These are phyloP conservation scores for Conchocele bisecta DNA, from an alignment of 2,888 invertebrate genomes.

Conservation along the genomic window DNA sequence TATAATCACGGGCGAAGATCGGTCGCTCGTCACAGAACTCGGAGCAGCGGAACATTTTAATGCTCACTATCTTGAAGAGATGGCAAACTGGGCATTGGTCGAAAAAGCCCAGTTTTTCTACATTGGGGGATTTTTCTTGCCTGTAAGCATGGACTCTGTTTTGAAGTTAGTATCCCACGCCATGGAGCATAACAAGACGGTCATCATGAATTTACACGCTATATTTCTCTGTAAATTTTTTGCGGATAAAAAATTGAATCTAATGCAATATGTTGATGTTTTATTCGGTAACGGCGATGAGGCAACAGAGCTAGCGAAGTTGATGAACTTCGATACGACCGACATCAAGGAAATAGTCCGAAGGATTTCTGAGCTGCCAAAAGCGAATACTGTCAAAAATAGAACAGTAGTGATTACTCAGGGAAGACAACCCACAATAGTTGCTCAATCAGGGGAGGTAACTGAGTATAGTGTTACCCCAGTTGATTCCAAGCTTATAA, in stretches of 20 bases:
- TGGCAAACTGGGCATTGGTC: slow-evolving; percentile 89
- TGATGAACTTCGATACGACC: slow-evolving; percentile 83
- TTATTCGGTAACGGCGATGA: slow-evolving; percentile 97
- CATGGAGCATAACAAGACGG: slow-evolving; percentile 88
- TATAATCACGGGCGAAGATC: slow-evolving; percentile 90
- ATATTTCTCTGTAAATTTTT: slow-evolving; percentile 95
- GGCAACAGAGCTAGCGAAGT: slow-evolving; percentile 78
- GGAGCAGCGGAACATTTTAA: slow-evolving; percentile 97
- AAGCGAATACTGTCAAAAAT: slow-evolving; percentile 88
- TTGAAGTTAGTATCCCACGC: slow-evolving; percentile 92
- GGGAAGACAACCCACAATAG: slow-evolving; percentile 91
- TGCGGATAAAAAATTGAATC: slow-evolving; percentile 90
- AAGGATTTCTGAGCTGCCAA: slow-evolving; percentile 89
- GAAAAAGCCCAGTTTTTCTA: slow-evolving; percentile 92
- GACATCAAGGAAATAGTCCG: slow-evolving; percentile 92
- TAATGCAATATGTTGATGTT: slow-evolving; percentile 95
- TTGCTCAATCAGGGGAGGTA: slow-evolving; percentile 84
- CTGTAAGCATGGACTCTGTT: slow-evolving; percentile 95
- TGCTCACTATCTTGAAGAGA: slow-evolving; percentile 87
- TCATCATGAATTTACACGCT: slow-evolving; percentile 97
- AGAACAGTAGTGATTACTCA: slow-evolving; percentile 96
- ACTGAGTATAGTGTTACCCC: slow-evolving; percentile 65
- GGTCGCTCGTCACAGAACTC: slow-evolving; percentile 97
- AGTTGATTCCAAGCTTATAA: slow-evolving; percentile 71
- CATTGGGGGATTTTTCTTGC: slow-evolving; percentile 97